Evolutionary conservation across 2,113 vertebrate genomes (phyloP), one percentile per base, ranked within the genome.

Genomic region (Seriola aureovittata): DNA sequence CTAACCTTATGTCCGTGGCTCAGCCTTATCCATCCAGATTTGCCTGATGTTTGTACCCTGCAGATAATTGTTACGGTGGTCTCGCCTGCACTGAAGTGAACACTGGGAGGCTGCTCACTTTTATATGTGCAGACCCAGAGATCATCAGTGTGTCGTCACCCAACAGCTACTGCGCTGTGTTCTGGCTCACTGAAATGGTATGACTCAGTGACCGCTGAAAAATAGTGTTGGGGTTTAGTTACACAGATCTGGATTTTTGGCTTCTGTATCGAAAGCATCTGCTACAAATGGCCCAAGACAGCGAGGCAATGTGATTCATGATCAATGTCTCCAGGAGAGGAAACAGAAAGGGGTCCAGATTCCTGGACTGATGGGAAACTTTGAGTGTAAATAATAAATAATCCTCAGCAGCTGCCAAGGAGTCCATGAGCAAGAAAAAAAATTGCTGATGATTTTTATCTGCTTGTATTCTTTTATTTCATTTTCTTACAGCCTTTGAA

Each of bases 91-190:
- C 66, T 81, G 68, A 36, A 70, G 21, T 34, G n/a, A 57, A n/a
- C 23, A 50, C 42, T 55, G 55, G 21, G 44, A 65, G 66, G 68
- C 70, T 68, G 85, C 10, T 50, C 17, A 14, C 23, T 82, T 79
- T 91, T 93, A 93, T 91, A 87, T 36, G n/a, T 29, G 57, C 63
- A 62, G 70, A 69, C 48, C 13, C 60, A 75, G 64, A 74, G 38
- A 80, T 82, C 65, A 79, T 82, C 67, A 60, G 12, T 52, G 78
- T 82, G 81, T 76, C 87, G 67, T 89, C 81, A 88, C 79, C 66
- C 29, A 32, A n/a, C 74, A 17, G 21, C 44, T 29, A 21, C 44
- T n/a, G 23, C 10, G 21, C 58, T 59, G 50, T 62, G 13, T 29
- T 59, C 63, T 50, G 29, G 60, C 67, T 83, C 74, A 72, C 12